phyloP scores from a whole-genome alignment of 1,140 invertebrate genomes.

The Drosophila nannoptera region DNA sequence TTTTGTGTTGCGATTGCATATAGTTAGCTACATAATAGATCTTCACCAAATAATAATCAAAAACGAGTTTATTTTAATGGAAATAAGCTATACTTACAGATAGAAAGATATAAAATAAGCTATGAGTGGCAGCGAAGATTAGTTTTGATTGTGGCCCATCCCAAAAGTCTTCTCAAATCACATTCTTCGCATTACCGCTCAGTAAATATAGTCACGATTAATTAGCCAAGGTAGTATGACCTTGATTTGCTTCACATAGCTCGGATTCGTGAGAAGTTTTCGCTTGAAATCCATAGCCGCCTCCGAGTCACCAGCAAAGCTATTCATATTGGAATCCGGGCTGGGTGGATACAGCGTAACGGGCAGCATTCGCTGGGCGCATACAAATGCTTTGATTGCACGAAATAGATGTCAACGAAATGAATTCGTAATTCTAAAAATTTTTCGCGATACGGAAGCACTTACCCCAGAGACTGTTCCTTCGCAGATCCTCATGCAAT shows the following conservation, averaged over 20 bases:
- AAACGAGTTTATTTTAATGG: too few relatives aligned
- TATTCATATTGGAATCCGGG: conserved; percentile 54
- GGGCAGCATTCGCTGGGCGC: conserved; percentile 61
- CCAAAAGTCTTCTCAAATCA: too few relatives aligned
- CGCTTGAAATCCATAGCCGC: conserved; percentile 58
- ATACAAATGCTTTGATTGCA: conserved; percentile 55
- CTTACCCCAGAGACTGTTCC: conserved; percentile 66
- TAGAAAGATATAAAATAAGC: too few relatives aligned
- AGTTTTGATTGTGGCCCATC: too few relatives aligned
- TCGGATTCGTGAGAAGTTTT: conserved; percentile 55
- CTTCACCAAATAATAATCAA: too few relatives aligned
- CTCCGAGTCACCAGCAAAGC: conserved; percentile 59
- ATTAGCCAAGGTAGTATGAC: conserved; percentile 69
- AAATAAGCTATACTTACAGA: too few relatives aligned
- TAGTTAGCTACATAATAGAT: too few relatives aligned
- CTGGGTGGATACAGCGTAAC: conserved; percentile 54
- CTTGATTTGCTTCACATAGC: conserved; percentile 61
- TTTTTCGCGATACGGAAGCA: not conserved
- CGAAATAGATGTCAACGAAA: not conserved
- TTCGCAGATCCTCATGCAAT: conserved; percentile 50
- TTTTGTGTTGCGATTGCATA: not conserved
- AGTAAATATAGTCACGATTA: conserved; percentile 52
- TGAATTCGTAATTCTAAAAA: not conserved
- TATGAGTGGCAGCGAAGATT: too few relatives aligned
- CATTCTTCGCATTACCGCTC: not conserved